Base-by-base conservation (phyloP, 2,888 invertebrate genomes). In the Chalcosyrphus nemorum region DNA sequence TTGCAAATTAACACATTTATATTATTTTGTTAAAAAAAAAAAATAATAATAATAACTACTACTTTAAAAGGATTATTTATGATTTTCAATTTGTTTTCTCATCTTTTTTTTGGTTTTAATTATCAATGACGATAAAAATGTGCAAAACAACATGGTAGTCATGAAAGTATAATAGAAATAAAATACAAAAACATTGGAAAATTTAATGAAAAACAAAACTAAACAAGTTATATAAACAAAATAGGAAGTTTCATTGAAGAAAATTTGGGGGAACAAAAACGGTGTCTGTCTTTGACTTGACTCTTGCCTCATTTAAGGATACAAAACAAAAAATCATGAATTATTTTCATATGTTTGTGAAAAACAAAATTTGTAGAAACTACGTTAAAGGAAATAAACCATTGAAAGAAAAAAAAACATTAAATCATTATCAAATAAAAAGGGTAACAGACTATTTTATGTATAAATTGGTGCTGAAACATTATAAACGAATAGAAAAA, bases 81-180 rank as follows among this genome's bases (percentile, higher is more conserved):
- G 82, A 72, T 59, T 52, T 56, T 56, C n/a, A 47, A 65, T 24
- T 61, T 65, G 13, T 54, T 70, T 70, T 80, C 50, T 75, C 41
- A 47, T 68, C 50, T 52, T 57, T 19, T n/a, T 63, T 52, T 52
- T 68, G 32, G 54, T 54, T 71, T 68, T 59, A 52, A 38, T 68
- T 43, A 59, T 70, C 72, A 59, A 76, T 57, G 70, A 68, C 63
- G 63, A 74, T 59, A 71, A 52, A 72, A 56, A 80, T 86, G 81
- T 86, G 86, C 74, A 86, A 72, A 86, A 80, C 68, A 86, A 87
- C 84, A 86, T 80, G 86, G 75, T 87, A 86, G 85, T 85, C 77
- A 82, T 84, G 75, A 86, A 75, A 80, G 78, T 81, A 71, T 38
- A 70, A 59, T 68, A 47, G 61, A 68, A 72, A 66, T 54, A 86